Evolutionary conservation across 2,797 vertebrate species (phyloP), one percentile per base, ranked within the genome.

Genomic region (Acrossocheilus wenchowensis): DNA sequence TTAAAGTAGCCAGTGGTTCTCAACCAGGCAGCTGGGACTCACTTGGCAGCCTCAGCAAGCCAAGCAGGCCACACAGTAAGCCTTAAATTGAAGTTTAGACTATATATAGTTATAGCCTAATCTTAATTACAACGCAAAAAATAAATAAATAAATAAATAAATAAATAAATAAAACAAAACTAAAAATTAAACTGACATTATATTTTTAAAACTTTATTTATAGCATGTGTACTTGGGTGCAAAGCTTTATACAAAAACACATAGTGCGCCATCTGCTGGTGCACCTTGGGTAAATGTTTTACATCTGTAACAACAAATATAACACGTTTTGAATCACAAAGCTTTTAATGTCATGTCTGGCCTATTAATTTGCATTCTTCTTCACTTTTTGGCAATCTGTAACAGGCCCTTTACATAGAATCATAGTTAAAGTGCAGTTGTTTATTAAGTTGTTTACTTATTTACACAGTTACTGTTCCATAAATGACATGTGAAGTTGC

Each of bases 201-300:
- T 4, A 54, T 48, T 8, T n/a, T 60, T 12, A 2, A 5, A 0
- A n/a, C 9, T 60, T 62, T 62, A 62, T 62, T 62, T 50, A 26
- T 26, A 75, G 48, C 83, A 87, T 68, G 43, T 45, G 8, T 87
- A 88, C 52, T 30, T 89, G 88, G 6, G 83, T 83, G 43, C 85
- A 86, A 64, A 72, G 81, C 39, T 79, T 89, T 43, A 60, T 82
- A 57, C 82, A 86, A 75, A 89, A 89, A 54, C 87, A 82, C 52
- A 26, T 85, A 54, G 26, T 74, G 39, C 85, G 87, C 43, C 88
- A 87, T 74, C 34, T 86, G 39, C 73, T 81, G 39, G 57, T 87
- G 6, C 83, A 88, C 85, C 50, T 75, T 0, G 48, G 80, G 3
- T n/a, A 54, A 69, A 85, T 26, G 50, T 78, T 66, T 1, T 68